phyloP scores from a whole-genome alignment of 2,888 invertebrate genomes.

The Macaria liturata region DNA sequence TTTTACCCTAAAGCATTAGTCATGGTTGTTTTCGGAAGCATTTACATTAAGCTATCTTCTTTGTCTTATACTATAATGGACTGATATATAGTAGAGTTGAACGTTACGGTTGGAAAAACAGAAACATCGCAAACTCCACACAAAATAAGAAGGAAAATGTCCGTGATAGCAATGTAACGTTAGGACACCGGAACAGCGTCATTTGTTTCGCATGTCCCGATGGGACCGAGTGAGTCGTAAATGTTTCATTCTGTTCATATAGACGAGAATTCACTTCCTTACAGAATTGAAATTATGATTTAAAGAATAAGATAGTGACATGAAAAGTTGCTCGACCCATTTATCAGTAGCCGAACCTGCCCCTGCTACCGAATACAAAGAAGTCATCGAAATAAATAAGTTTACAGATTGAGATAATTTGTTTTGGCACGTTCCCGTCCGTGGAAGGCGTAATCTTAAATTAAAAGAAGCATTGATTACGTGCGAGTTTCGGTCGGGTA shows the following conservation, averaged over 20 bases:
- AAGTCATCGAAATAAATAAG: conserved; percentile 27
- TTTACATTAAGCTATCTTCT: neutral
- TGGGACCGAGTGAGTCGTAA: conserved; percentile 33
- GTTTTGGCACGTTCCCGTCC: conserved; percentile 28
- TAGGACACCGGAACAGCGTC: conserved; percentile 36
- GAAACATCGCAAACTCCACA: conserved; percentile 19
- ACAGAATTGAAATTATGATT: conserved; percentile 28
- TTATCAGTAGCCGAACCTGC: conserved; percentile 7
- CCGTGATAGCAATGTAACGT: conserved; percentile 33
- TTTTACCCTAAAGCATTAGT: neutral
- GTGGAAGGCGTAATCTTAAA: conserved; percentile 50
- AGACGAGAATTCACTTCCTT: conserved; percentile 25
- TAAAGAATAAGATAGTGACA: conserved; percentile 12
- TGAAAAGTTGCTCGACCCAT: conserved; percentile 15
- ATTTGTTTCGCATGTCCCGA: conserved; percentile 39
- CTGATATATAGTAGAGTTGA: no score
- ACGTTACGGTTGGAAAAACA: conserved; percentile 8
- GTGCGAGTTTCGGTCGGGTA: conserved; percentile 43
- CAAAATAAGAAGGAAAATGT: conserved; percentile 33
- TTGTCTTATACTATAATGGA: no score
- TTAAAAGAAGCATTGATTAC: conserved; percentile 57
- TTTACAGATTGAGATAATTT: conserved; percentile 31
- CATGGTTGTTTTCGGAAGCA: neutral
- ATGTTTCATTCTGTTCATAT: conserved; percentile 35
- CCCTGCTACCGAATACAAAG: conserved; percentile 8